Evolutionary conservation across 2,113 vertebrate genomes (phyloP).

Genomic region (Psittacula cyanocephala): DNA sequence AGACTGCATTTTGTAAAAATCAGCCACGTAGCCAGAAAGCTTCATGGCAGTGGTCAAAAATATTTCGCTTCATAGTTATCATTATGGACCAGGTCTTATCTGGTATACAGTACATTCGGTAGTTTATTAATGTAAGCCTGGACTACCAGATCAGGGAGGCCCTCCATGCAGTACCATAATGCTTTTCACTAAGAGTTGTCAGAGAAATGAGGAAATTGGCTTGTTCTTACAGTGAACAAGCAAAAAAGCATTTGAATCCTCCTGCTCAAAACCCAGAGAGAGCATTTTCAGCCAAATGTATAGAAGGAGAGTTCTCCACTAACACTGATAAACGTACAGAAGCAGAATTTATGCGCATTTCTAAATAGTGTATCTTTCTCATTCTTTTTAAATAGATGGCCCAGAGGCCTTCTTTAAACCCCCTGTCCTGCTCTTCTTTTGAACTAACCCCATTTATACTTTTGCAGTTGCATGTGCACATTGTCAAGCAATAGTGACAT

Average conservation of each 20-base stretch:
- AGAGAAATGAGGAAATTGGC: not conserved
- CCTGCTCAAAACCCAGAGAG: not conserved
- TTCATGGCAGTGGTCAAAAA: not conserved
- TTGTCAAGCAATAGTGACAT: constrained; percentile 75
- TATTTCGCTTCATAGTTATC: not conserved
- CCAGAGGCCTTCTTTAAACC: constrained; percentile 26
- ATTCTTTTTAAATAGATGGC: not conserved
- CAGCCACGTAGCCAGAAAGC: constrained; percentile 26
- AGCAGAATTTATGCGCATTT: not conserved
- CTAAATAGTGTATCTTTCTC: constrained; percentile 2
- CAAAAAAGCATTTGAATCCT: fast-evolving
- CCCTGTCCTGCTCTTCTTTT: not conserved
- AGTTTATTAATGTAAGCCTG: not conserved
- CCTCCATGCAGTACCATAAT: not conserved
- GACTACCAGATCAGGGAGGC: not conserved
- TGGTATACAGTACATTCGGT: not conserved
- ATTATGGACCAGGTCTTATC: not conserved
- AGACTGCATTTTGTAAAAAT: constrained; percentile 47
- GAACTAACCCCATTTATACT: not conserved
- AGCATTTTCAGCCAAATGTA: not conserved
- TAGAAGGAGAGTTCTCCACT: not conserved
- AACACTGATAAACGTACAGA: not conserved
- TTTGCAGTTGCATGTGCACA: not conserved
- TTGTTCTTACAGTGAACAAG: not conserved
- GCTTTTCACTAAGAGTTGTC: not conserved